Percentiles rank a stretch among this genome's conserved stretches.
phyloP scores from a whole-genome alignment of 2,888 invertebrate species.

The Machimus atricapillus region DNA sequence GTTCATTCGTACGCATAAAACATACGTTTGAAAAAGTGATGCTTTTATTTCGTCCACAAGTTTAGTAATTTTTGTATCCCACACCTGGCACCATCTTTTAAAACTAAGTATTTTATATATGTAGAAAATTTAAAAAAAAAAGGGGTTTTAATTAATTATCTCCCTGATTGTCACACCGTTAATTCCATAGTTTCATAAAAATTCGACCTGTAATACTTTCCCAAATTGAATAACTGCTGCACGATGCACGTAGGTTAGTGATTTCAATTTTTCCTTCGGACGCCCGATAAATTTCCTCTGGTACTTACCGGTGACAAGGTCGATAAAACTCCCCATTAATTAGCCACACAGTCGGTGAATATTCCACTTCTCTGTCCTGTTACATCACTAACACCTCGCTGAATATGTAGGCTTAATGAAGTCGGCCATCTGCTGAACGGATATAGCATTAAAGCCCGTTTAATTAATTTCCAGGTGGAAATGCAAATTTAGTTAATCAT shows the following conservation, averaged over 20 bases:
- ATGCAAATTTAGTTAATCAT: neutral
- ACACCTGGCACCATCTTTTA: neutral
- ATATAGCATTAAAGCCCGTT: neutral
- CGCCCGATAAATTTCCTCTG: neutral
- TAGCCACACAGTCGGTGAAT: neutral
- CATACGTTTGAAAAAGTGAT: no score
- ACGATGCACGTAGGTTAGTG: neutral
- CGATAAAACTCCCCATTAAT: neutral
- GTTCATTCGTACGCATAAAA: neutral
- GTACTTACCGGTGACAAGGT: neutral
- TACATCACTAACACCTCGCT: neutral
- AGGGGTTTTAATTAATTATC: no score
- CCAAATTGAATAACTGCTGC: neutral
- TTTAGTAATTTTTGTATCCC: no score
- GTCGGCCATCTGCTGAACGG: neutral
- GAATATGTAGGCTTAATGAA: neutral
- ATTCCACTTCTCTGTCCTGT: neutral
- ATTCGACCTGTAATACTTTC: no score
- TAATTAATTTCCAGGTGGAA: neutral
- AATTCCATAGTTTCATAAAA: no score
- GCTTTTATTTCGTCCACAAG: no score
- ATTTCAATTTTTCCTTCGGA: neutral
- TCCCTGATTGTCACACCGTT: no score
- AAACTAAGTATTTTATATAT: neutral
- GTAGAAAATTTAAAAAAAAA: no score